A percentile compares a stretch with the other conserved stretches of the same genome.
These are phyloP conservation scores for Sylvicapra grimmia DNA, from an alignment of 2,113 vertebrate species.

Conservation along the genomic window DNA sequence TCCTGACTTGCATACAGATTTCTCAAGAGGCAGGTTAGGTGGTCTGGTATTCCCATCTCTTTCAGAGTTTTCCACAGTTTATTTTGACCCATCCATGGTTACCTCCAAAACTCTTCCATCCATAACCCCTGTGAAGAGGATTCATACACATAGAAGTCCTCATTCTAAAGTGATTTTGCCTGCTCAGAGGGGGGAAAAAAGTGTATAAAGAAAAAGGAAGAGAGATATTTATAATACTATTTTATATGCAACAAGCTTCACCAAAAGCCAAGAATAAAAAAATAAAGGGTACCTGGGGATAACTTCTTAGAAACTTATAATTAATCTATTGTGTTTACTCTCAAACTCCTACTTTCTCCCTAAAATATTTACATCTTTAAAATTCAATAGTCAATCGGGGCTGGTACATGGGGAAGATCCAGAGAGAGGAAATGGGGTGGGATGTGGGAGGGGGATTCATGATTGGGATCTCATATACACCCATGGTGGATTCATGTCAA, in stretches of 20 bases:
- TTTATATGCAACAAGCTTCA: not conserved
- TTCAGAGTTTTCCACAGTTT: no score
- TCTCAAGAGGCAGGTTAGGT: no score
- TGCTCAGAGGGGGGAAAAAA: not conserved
- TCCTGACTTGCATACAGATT: no score
- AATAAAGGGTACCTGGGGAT: not conserved
- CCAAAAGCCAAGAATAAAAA: slow-evolving; percentile 18
- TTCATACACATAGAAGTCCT: not conserved
- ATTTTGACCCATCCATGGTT: not conserved
- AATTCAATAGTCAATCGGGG: slow-evolving; percentile 56
- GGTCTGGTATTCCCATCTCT: no score
- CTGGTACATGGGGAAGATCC: no score
- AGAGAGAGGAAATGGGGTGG: no score
- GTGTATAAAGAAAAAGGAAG: not conserved
- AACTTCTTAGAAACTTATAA: slow-evolving; percentile 42
- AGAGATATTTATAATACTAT: not conserved
- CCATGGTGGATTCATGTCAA: no score
- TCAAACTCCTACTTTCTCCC: slow-evolving; percentile 31
- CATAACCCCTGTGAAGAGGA: not conserved
- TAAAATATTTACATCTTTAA: slow-evolving; percentile 60
- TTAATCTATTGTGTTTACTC: slow-evolving; percentile 46
- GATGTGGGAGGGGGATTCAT: no score
- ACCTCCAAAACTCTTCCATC: not conserved
- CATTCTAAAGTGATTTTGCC: not conserved
- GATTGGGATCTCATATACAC: no score